Conservation (phyloP, 2,888 invertebrate species). For the Drepana falcataria region DNA sequence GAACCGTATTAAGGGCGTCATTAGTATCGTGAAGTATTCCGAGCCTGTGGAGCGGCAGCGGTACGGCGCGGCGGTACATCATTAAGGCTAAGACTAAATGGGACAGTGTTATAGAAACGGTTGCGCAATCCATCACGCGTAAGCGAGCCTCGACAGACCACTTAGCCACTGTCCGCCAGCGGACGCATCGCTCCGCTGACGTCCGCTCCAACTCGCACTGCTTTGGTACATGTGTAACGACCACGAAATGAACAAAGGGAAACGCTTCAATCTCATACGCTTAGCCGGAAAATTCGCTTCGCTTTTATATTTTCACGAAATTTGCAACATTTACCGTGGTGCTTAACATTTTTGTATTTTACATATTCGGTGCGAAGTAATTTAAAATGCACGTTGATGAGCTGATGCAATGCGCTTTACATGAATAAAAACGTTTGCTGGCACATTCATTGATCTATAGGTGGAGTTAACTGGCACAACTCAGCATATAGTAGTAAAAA, state of each 20-base stretch:
- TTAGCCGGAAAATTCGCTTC: constrained; percentile 18
- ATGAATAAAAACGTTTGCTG: background rate
- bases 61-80: constrained; percentile 37
- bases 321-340: background rate
- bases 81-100: constrained; percentile 46
- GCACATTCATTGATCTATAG: background rate
- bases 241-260: constrained; percentile 33
- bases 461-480: background rate
- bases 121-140: constrained; percentile 61
- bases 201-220: constrained; percentile 30
- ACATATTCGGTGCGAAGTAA: background rate
- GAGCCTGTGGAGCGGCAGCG: constrained; percentile 12
- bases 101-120: constrained; percentile 45
- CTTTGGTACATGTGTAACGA: constrained; percentile 24
- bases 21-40: constrained; percentile 36
- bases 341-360: constrained; percentile 2
- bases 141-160: constrained; percentile 61
- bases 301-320: constrained; percentile 1
- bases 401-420: background rate
- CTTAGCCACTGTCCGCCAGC: constrained; percentile 61
- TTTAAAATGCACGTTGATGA: background rate
- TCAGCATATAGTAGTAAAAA: background rate
- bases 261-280: constrained; percentile 26
- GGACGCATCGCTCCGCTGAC: constrained; percentile 43
- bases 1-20: constrained; percentile 27